Evolutionary conservation across 2,888 invertebrate genomes (phyloP).

Genomic region (Nymphalis urticae): DNA sequence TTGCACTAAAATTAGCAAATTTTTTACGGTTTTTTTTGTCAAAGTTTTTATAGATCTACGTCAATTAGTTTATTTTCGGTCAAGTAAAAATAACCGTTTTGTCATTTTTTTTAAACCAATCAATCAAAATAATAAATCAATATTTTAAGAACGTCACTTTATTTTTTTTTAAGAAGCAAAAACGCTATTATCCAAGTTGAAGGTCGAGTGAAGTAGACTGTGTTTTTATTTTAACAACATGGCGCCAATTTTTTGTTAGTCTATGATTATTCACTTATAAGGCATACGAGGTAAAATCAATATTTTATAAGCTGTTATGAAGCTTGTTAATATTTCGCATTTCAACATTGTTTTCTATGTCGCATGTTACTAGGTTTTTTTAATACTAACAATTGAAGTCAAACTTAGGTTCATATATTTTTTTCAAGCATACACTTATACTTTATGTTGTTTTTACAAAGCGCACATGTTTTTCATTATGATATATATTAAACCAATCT

Average conservation of each 20-base stretch:
- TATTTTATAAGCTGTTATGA: neutral
- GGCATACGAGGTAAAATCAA: neutral
- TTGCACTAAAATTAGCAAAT: no score
- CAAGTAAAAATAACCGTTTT: neutral
- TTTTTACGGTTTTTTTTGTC: neutral
- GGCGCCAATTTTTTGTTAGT: constrained; percentile 57
- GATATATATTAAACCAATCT: no score
- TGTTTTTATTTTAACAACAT: constrained; percentile 34
- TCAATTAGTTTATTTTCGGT: neutral
- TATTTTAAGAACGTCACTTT: neutral
- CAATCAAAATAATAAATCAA: neutral
- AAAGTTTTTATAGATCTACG: neutral
- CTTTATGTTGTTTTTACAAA: no score
- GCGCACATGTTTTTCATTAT: no score
- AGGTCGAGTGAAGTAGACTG: constrained; percentile 44
- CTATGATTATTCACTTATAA: constrained; percentile 21
- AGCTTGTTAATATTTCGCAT: neutral
- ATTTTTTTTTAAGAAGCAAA: constrained; percentile 4
- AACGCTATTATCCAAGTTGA: constrained; percentile 42
- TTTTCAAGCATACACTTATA: neutral
- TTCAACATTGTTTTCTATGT: neutral
- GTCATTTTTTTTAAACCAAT: neutral
- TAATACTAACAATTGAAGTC: no score
- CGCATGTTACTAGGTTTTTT: neutral
- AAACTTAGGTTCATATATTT: neutral